A percentile compares a stretch with the other conserved stretches of the same genome.
These are phyloP conservation scores for Caretta caretta DNA, from an alignment of 2,113 vertebrate genomes.

Conservation along the genomic window DNA sequence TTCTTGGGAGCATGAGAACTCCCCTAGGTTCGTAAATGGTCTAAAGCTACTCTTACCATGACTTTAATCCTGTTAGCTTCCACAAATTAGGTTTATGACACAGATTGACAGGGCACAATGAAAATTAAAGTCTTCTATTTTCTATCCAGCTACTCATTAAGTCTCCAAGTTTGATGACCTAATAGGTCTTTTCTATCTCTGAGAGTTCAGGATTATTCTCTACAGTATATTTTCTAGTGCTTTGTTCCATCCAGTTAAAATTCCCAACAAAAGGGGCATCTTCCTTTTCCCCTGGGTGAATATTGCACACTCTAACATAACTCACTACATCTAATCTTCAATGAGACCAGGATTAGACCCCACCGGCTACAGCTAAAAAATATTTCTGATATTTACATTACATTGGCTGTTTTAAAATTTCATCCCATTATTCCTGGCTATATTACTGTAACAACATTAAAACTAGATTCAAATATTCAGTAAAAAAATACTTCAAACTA, in stretches of 20 bases:
- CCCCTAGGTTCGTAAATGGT: background rate
- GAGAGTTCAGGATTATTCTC: background rate
- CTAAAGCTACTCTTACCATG: background rate
- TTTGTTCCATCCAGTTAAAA: background rate
- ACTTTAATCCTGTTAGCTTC: accelerated
- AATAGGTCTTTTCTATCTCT: background rate
- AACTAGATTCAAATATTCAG: background rate
- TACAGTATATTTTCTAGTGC: background rate
- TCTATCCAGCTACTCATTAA: background rate
- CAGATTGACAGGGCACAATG: background rate
- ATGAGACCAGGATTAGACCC: background rate
- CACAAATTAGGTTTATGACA: background rate
- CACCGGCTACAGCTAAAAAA: background rate
- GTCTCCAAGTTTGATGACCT: background rate
- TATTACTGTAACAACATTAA: background rate
- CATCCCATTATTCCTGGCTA: background rate
- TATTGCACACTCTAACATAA: background rate
- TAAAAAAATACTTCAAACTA: constrained; percentile 33
- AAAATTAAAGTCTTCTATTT: background rate
- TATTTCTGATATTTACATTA: background rate
- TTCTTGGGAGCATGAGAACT: background rate
- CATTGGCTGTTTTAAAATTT: constrained; percentile 10
- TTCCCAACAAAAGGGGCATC: background rate
- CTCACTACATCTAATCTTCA: background rate
- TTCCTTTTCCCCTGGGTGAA: background rate